Evolutionary conservation across 2,113 vertebrate genomes (phyloP).

Genomic region (Monarcha castaneiventris): DNA sequence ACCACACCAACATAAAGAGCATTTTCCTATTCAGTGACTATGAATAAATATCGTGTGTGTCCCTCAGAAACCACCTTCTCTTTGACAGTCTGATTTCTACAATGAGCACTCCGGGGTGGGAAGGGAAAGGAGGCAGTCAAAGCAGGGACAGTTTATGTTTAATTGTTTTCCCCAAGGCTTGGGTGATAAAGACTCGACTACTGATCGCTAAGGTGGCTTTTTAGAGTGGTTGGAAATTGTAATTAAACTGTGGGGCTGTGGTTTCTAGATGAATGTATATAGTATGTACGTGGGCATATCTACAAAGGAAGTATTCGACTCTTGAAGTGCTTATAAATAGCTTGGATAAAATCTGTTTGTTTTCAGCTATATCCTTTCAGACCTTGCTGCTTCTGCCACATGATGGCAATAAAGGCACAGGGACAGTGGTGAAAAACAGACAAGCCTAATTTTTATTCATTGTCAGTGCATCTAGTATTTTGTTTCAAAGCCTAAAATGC

Average conservation of each 20-base stretch:
- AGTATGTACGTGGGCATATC: not conserved
- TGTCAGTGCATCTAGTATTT: not conserved
- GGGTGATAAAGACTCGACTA: not conserved
- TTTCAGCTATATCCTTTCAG: not conserved
- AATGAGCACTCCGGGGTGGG: not conserved
- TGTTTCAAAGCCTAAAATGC: not conserved
- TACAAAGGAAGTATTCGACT: slow-evolving; percentile 18
- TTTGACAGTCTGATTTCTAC: not conserved
- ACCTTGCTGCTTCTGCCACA: slow-evolving; percentile 48
- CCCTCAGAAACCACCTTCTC: not conserved
- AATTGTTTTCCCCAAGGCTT: slow-evolving; percentile 1
- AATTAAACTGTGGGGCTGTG: slow-evolving; percentile 23
- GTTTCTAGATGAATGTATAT: not conserved
- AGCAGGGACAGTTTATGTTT: not conserved
- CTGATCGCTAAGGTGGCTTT: not conserved
- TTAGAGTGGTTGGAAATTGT: not conserved
- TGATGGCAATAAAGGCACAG: slow-evolving; percentile 54
- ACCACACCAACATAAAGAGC: not conserved
- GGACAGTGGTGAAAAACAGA: not conserved
- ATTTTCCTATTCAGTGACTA: not conserved
- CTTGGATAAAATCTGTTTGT: slow-evolving; percentile 43
- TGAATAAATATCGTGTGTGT: not conserved
- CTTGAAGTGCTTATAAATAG: slow-evolving; percentile 36
- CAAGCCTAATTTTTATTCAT: not conserved
- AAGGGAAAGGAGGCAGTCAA: not conserved